Evolutionary conservation across 2,113 vertebrate species (phyloP).

Genomic region (Neomonachus schauinslandi): DNA sequence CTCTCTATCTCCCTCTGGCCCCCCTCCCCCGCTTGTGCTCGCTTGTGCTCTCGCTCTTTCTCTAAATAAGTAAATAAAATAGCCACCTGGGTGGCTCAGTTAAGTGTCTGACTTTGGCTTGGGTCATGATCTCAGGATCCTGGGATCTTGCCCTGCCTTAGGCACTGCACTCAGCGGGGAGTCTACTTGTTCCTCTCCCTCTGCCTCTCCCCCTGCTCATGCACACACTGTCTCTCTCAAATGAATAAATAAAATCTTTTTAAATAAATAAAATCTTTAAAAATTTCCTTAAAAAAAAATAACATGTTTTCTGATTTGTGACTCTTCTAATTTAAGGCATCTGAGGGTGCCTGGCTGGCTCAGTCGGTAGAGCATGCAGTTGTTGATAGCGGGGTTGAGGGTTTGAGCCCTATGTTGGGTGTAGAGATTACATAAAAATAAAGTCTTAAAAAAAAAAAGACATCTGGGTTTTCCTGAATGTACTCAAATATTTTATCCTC

Average conservation of each 20-base stretch:
- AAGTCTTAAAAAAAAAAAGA: neutral
- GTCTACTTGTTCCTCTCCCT: neutral
- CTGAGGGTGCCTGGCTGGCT: neutral
- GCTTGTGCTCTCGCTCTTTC: no score
- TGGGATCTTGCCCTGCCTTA: neutral
- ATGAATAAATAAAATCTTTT: neutral
- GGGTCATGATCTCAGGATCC: neutral
- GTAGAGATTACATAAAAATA: neutral
- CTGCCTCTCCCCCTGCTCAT: neutral
- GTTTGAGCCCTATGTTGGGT: neutral
- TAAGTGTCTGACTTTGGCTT: neutral
- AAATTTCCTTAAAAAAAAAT: neutral
- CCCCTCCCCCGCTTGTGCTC: no score
- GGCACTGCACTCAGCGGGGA: neutral
- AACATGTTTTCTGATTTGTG: neutral
- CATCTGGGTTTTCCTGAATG: neutral
- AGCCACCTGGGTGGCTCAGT: neutral
- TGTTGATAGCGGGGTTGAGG: neutral
- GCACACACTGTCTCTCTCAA: neutral
- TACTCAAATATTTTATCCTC: slow-evolving; percentile 18
- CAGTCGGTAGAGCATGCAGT: neutral
- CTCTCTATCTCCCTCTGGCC: no score
- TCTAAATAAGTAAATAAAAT: no score
- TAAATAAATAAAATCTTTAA: neutral
- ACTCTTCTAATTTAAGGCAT: slow-evolving; percentile 12